Percentiles rank a stretch among this genome's conserved stretches.
phyloP scores from a whole-genome alignment of 2,113 vertebrate genomes.

The Lampris incognitus region DNA sequence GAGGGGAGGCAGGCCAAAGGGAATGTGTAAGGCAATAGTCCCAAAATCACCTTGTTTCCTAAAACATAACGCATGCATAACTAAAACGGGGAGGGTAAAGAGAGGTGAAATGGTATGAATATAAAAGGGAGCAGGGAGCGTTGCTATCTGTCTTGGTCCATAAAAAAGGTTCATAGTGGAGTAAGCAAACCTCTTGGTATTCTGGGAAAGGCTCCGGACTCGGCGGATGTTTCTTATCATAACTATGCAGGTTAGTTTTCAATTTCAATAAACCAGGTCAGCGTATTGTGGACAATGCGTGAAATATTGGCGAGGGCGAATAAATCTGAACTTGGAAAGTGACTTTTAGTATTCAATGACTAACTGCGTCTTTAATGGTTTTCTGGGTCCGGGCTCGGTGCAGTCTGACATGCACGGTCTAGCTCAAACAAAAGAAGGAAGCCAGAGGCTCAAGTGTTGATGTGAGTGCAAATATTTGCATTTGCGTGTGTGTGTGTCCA shows the following conservation, averaged over 20 bases:
- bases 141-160: slow-evolving; percentile 15
- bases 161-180: slow-evolving; percentile 19
- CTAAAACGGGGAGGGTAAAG: not conserved
- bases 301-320: slow-evolving; percentile 29
- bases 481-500: slow-evolving; percentile 7
- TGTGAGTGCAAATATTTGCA: not conserved
- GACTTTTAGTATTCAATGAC: not conserved
- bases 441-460: not conserved
- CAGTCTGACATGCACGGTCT: not conserved
- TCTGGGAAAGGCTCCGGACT: not conserved
- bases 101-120: slow-evolving; percentile 6
- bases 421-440: not conserved
- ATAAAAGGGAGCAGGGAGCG: slow-evolving; percentile 15
- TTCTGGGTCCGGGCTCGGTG: not conserved
- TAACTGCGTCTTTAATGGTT: not conserved
- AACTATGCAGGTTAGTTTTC: slow-evolving; percentile 39
- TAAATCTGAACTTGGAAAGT: not conserved
- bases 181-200: not conserved
- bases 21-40: slow-evolving; percentile 30
- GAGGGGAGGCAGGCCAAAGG: slow-evolving; percentile 22
- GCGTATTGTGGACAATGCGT: slow-evolving; percentile 26
- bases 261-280: slow-evolving; percentile 51
- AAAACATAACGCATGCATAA: slow-evolving; percentile 6
- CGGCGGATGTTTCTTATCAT: slow-evolving; percentile 37
- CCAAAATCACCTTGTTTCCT: slow-evolving; percentile 29